A percentile compares a stretch with the other conserved stretches of the same genome.
Evolutionary conservation across 2,113 vertebrate species (phyloP).

Genomic region (Cepphus grylle): DNA sequence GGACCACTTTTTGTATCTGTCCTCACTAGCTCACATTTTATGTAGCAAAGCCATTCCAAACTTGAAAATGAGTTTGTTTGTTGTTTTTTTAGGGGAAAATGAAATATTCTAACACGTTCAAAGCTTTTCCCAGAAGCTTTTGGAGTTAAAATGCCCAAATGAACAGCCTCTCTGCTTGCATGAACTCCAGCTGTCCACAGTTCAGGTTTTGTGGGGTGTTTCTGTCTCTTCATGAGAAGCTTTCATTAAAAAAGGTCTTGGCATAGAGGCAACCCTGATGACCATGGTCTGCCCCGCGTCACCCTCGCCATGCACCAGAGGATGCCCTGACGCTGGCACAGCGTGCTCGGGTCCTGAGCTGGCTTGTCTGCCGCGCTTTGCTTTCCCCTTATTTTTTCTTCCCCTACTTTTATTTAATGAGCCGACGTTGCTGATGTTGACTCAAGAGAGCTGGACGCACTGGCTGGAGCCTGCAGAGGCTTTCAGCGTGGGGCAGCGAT

Average conservation of each 20-base stretch:
- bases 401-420: neutral
- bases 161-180: neutral
- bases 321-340: accelerated
- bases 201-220: neutral
- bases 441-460: no score
- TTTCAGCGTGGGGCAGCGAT: accelerated
- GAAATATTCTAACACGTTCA: neutral
- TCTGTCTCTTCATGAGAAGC: neutral
- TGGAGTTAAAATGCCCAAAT: neutral
- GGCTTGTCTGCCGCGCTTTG: neutral
- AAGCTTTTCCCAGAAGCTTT: neutral
- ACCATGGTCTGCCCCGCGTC: accelerated
- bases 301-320: accelerated
- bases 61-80: neutral
- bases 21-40: neutral
- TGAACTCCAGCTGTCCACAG: neutral
- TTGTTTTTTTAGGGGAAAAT: neutral
- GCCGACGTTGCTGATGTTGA: accelerated
- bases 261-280: accelerated
- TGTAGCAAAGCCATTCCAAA: neutral
- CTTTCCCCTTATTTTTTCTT: neutral
- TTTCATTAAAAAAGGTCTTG: neutral
- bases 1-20: neutral
- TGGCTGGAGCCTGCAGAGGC: neutral
- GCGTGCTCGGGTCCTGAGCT: accelerated